Conservation (phyloP, 2,797 vertebrate species). For the Diplodus puntazzo region DNA sequence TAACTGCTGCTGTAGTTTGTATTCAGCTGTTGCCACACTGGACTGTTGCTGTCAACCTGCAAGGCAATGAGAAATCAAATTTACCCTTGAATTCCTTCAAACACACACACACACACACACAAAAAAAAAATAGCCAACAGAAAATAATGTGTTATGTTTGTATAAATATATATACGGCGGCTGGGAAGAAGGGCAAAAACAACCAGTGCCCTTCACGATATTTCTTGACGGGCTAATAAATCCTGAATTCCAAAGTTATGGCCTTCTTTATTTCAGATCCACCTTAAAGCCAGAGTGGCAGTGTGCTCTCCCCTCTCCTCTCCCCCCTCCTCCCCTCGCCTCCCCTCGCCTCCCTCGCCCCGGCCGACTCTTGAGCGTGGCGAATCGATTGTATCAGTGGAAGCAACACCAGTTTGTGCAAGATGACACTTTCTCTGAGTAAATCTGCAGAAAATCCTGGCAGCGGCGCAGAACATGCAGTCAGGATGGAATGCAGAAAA, state of each 20-base stretch:
- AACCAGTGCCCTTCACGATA: constrained; percentile 44
- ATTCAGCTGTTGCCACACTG: constrained; percentile 91
- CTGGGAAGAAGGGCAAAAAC: constrained; percentile 2
- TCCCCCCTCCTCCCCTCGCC: constrained; percentile 38
- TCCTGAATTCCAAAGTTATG: constrained; percentile 75
- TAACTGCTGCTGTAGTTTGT: constrained; percentile 88
- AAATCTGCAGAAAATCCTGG: constrained; percentile 89
- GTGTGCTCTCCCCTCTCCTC: constrained; percentile 52
- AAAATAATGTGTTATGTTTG: neutral
- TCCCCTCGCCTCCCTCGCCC: constrained; percentile 36
- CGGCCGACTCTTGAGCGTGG: constrained; percentile 79
- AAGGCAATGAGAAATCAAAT: constrained; percentile 69
- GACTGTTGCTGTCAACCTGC: constrained; percentile 92
- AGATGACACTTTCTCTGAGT: constrained; percentile 88
- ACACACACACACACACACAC: neutral
- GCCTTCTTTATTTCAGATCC: constrained; percentile 81
- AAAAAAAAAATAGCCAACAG: neutral
- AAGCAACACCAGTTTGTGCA: constrained; percentile 89
- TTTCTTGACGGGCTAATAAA: constrained; percentile 73
- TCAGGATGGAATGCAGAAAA: constrained; percentile 81
- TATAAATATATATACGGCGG: neutral
- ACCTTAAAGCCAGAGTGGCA: constrained; percentile 72
- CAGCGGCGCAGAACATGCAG: constrained; percentile 80
- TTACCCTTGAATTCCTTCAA: constrained; percentile 42
- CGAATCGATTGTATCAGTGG: constrained; percentile 90